These are phyloP conservation scores for Paramacrobiotus metropolitanus DNA, from an alignment of 1,140 invertebrate genomes.

Conservation along the genomic window DNA sequence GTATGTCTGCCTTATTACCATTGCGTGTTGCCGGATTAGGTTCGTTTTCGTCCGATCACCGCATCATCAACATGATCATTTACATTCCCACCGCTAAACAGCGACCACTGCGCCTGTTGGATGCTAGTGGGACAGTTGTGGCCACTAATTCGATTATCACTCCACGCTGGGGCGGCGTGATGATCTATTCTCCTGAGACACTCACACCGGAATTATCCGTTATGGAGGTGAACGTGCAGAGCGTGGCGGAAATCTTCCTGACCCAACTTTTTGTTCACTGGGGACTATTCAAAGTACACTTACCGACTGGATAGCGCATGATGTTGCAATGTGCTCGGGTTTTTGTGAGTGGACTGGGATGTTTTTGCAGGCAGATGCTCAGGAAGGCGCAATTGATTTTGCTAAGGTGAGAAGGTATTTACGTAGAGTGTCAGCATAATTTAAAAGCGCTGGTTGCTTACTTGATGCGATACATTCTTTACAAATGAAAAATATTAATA, in stretches of 20 bases:
- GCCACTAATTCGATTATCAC: slow-evolving; percentile 49
- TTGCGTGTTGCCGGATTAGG: slow-evolving; percentile 18
- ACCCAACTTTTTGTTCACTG: slow-evolving; percentile 49
- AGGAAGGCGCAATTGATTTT: too few relatives aligned
- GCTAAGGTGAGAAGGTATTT: too few relatives aligned
- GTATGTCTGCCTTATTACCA: too few relatives aligned
- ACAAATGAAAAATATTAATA: too few relatives aligned
- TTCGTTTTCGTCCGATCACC: slow-evolving; percentile 51
- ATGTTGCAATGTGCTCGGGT: too few relatives aligned
- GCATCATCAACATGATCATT: slow-evolving; percentile 56
- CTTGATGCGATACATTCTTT: too few relatives aligned
- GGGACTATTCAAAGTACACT: slow-evolving; percentile 39
- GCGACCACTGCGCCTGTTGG: slow-evolving; percentile 42
- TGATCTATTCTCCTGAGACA: slow-evolving; percentile 18
- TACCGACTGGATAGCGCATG: slow-evolving; percentile 9
- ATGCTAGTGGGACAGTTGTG: slow-evolving; percentile 13
- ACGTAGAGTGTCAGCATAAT: too few relatives aligned
- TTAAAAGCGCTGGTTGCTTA: too few relatives aligned
- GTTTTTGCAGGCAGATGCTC: too few relatives aligned
- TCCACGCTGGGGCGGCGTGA: slow-evolving; percentile 59
- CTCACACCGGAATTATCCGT: slow-evolving; percentile 10
- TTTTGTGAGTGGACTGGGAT: too few relatives aligned
- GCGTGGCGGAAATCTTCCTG: slow-evolving; percentile 48
- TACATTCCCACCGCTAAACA: slow-evolving; percentile 47
- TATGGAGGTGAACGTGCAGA: slow-evolving; percentile 29